phyloP scores from a whole-genome alignment of 2,888 invertebrate species.

The Eupithecia abbreviata region DNA sequence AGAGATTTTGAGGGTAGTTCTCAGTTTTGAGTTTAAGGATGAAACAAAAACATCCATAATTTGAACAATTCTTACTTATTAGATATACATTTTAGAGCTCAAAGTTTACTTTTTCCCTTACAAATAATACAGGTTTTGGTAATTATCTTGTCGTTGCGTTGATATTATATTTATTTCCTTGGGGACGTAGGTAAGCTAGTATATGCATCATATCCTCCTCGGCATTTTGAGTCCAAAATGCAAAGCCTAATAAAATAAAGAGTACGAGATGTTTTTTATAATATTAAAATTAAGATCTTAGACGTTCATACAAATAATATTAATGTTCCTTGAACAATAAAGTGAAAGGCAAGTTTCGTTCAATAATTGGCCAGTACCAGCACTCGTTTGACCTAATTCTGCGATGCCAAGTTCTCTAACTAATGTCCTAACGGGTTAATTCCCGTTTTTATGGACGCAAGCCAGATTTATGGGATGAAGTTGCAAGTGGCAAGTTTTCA shows the following conservation, averaged over 20 bases:
- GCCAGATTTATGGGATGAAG: not conserved
- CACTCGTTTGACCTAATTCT: conserved; percentile 5
- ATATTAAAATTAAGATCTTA: no score
- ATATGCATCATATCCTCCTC: not conserved
- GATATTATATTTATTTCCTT: not conserved
- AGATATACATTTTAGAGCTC: not conserved
- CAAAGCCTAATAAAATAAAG: no score
- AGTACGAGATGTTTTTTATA: no score
- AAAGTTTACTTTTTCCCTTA: not conserved
- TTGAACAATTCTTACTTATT: not conserved
- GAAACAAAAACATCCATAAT: not conserved
- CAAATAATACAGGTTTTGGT: no score
- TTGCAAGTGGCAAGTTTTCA: not conserved
- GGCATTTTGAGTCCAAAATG: no score
- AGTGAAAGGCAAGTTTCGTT: not conserved
- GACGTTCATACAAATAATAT: not conserved
- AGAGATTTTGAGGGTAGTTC: not conserved
- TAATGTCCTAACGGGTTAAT: conserved; percentile 7
- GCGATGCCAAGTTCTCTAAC: conserved; percentile 9
- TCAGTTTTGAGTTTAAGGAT: not conserved
- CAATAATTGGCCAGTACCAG: not conserved
- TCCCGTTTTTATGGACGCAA: conserved; percentile 8
- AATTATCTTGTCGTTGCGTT: not conserved
- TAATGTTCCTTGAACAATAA: not conserved
- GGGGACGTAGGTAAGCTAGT: not conserved